Percentiles rank a stretch among this genome's conserved stretches.
Conservation (phyloP, 2,797 vertebrate genomes). For the Tangara arthus region DNA sequence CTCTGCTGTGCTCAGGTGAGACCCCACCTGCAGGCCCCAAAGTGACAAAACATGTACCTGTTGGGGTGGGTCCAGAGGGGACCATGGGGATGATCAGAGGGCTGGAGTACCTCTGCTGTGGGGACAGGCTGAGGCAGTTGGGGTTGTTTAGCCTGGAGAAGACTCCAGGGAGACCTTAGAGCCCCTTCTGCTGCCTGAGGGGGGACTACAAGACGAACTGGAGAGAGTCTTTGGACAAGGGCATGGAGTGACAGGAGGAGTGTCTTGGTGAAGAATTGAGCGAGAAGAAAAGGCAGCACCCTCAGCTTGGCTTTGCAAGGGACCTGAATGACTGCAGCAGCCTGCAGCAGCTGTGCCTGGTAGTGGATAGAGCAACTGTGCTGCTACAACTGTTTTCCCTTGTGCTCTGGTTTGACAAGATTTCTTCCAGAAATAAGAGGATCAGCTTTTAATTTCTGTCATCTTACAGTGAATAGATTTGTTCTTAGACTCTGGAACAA, state of each 20-base stretch:
- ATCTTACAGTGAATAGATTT: background rate
- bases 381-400: background rate
- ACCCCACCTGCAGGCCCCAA: background rate
- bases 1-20: background rate
- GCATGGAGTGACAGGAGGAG: background rate
- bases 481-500: conserved; percentile 23
- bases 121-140: background rate
- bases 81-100: background rate
- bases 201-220: background rate
- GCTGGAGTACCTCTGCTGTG: background rate
- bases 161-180: background rate
- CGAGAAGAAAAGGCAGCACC: background rate
- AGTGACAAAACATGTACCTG: fast-evolving
- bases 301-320: background rate
- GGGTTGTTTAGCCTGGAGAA: background rate
- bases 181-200: background rate
- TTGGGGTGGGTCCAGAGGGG: background rate
- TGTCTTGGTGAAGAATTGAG: background rate
- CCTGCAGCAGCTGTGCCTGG: background rate
- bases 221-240: background rate
- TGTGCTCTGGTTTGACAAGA: background rate
- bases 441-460: conserved; percentile 23
- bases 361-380: background rate
- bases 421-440: background rate
- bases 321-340: background rate